A percentile compares a stretch with the other conserved stretches of the same genome.
These are phyloP conservation scores for Chionodraco myersi DNA, from an alignment of 2,113 vertebrate genomes.

Conservation along the genomic window DNA sequence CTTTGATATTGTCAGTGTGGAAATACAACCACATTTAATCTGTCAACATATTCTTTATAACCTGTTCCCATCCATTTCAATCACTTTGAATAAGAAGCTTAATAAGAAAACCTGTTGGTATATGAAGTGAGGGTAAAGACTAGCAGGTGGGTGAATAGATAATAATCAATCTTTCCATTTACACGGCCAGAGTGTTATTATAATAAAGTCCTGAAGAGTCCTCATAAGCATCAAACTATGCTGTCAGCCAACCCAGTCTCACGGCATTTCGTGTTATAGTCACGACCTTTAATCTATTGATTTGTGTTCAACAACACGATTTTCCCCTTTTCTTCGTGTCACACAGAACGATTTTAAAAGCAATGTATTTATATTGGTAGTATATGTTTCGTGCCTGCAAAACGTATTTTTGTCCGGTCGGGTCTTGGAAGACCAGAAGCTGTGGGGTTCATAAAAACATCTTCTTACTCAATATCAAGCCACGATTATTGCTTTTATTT, in stretches of 20 bases:
- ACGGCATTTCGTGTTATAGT: too few species aligned
- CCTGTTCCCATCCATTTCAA: neutral
- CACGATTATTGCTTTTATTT: too few species aligned
- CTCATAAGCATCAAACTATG: constrained; percentile 4
- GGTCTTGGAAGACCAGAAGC: too few species aligned
- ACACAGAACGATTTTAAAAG: too few species aligned
- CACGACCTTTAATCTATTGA: too few species aligned
- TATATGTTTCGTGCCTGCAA: too few species aligned
- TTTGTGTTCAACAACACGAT: too few species aligned
- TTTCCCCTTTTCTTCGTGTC: too few species aligned
- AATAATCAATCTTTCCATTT: constrained; percentile 9
- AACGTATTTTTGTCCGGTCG: too few species aligned
- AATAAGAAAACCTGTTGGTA: neutral
- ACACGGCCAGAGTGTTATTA: neutral
- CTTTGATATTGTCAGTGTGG: neutral
- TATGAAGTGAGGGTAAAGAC: neutral
- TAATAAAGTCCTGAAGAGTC: constrained; percentile 10
- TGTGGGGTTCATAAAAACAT: too few species aligned
- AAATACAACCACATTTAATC: neutral
- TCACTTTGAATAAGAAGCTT: neutral
- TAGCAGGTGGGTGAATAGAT: neutral
- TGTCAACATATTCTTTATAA: neutral
- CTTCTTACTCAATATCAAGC: too few species aligned
- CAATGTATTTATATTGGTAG: too few species aligned
- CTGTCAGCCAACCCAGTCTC: neutral